Conservation (phyloP, 2,888 invertebrate genomes). For the Zootermopsis nevadensis region DNA sequence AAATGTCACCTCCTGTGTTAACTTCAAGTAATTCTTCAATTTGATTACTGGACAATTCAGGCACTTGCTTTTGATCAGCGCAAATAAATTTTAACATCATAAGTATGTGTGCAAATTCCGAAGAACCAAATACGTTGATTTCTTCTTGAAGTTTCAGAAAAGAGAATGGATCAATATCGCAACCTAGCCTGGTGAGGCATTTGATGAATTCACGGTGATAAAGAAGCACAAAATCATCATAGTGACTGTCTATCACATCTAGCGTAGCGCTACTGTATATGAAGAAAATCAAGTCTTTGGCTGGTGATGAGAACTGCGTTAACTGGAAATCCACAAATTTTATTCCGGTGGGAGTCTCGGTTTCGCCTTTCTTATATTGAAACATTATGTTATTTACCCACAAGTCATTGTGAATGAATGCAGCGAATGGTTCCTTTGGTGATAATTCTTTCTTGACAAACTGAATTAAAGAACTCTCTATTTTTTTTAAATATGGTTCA, state of each 20-base stretch:
- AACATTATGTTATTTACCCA: conserved; percentile 74
- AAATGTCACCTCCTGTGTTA: conserved; percentile 2
- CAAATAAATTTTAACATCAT: conserved; percentile 66
- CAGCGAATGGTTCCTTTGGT: conserved; percentile 64
- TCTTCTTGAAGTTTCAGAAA: conserved; percentile 64
- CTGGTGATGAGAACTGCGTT: conserved; percentile 65
- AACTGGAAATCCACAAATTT: conserved; percentile 73
- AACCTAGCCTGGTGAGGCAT: conserved; percentile 61
- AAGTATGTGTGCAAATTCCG: conserved; percentile 65
- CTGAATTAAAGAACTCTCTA: conserved; percentile 42
- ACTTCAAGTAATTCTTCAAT: not conserved
- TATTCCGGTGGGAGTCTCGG: conserved; percentile 60
- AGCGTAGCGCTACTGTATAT: conserved; percentile 67
- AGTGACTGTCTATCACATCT: conserved; percentile 62
- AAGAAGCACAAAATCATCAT: conserved; percentile 65
- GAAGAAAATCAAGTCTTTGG: conserved; percentile 69
- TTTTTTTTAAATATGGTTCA: conserved; percentile 47
- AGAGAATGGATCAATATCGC: conserved; percentile 60
- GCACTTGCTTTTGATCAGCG: conserved; percentile 49
- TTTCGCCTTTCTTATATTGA: conserved; percentile 59
- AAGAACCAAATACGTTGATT: conserved; percentile 62
- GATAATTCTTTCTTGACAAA: not conserved
- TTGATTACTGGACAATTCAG: conserved; percentile 20
- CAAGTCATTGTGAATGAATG: conserved; percentile 69
- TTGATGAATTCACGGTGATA: conserved; percentile 67